Evolutionary conservation across 2,797 vertebrate species (phyloP).

Genomic region (Esox masquinongy): DNA sequence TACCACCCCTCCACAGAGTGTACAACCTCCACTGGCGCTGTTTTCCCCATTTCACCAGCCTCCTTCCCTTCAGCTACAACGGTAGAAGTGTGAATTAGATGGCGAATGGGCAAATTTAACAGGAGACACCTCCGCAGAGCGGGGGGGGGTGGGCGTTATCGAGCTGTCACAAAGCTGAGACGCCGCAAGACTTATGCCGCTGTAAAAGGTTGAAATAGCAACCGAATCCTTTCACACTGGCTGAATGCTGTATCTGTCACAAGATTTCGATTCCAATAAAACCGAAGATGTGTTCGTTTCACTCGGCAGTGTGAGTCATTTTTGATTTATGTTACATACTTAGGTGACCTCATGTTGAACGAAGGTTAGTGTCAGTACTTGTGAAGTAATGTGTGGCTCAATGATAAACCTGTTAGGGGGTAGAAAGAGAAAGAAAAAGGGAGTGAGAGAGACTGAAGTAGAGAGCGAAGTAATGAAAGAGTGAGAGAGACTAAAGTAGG

Average conservation of each 20-base stretch:
- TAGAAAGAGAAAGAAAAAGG: not conserved
- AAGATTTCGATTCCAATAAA: slow-evolving; percentile 50
- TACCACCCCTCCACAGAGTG: slow-evolving; percentile 21
- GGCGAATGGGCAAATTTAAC: slow-evolving; percentile 69
- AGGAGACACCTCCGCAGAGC: slow-evolving; percentile 68
- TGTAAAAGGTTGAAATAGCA: slow-evolving; percentile 73
- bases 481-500: not conserved
- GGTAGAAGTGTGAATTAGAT: slow-evolving; percentile 80
- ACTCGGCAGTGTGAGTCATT: slow-evolving; percentile 50
- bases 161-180: slow-evolving; percentile 70
- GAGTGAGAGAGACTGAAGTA: slow-evolving; percentile 6
- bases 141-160: slow-evolving; percentile 59
- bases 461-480: not conserved
- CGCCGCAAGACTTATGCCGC: slow-evolving; percentile 45
- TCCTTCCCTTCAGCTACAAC: slow-evolving; percentile 59
- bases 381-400: slow-evolving; percentile 39
- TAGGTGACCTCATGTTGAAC: slow-evolving; percentile 34
- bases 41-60: slow-evolving; percentile 76
- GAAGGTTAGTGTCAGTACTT: slow-evolving; percentile 19
- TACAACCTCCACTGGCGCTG: slow-evolving; percentile 62
- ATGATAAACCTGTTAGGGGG: not conserved
- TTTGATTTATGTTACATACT: slow-evolving; percentile 45
- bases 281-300: slow-evolving; percentile 51
- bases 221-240: slow-evolving; percentile 60
- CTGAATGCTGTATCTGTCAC: slow-evolving; percentile 28